Conservation (phyloP, 1,140 invertebrate species). For the Eueides isabella region DNA sequence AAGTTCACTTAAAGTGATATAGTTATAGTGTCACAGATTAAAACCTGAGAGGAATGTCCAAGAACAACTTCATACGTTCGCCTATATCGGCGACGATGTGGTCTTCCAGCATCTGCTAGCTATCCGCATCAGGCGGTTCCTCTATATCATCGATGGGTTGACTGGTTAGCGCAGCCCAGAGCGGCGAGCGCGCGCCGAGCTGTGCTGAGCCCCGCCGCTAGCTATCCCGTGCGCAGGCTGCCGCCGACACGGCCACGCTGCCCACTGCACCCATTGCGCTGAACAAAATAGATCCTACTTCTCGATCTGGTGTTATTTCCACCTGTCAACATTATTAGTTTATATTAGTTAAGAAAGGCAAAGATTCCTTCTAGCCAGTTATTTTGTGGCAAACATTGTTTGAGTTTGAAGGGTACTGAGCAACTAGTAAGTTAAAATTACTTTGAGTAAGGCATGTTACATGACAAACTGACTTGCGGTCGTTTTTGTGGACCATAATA, state of each 20-base stretch:
- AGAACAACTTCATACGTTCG: conserved; percentile 82
- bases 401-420: background rate
- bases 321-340: conserved; percentile 56
- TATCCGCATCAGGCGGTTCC: conserved; percentile 70
- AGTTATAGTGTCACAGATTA: conserved; percentile 34
- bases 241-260: conserved; percentile 70
- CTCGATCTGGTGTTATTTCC: conserved; percentile 83
- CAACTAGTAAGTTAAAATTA: conserved; percentile 15
- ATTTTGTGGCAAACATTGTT: background rate
- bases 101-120: conserved; percentile 82
- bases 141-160: conserved; percentile 55
- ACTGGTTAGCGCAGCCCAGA: conserved; percentile 82
- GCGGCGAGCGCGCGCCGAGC: conserved; percentile 83
- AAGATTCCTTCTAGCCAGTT: background rate
- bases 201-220: conserved; percentile 79
- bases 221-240: conserved; percentile 78
- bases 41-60: conserved; percentile 82
- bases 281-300: conserved; percentile 76
- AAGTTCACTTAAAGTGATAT: conserved; percentile 2
- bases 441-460: conserved; percentile 6
- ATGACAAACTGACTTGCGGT: background rate
- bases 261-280: conserved; percentile 73
- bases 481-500: background rate
- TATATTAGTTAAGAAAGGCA: background rate
- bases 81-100: conserved; percentile 78